A percentile compares a stretch with the other conserved stretches of the same genome.
These are phyloP conservation scores for Xyrichtys novacula DNA, from an alignment of 2,797 vertebrate genomes.

Conservation along the genomic window DNA sequence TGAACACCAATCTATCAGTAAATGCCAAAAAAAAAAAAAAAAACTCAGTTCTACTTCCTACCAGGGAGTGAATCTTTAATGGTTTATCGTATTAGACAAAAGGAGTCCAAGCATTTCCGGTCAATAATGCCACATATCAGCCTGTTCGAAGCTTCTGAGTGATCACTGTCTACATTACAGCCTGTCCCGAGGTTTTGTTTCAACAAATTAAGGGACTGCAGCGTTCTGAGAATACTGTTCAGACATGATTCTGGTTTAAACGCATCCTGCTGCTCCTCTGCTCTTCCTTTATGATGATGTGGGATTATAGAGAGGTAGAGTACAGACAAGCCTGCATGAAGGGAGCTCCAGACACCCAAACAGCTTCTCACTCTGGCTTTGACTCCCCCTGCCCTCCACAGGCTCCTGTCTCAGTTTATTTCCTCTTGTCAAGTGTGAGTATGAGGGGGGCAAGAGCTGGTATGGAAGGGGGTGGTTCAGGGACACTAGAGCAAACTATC, in stretches of 20 bases:
- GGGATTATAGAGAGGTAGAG: too few species aligned
- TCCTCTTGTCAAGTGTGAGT: too few species aligned
- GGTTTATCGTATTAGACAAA: conserved; percentile 7
- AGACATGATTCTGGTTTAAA: not conserved
- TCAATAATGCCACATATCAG: conserved; percentile 17
- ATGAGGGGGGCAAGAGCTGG: too few species aligned
- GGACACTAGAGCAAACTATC: too few species aligned
- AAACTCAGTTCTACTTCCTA: conserved; percentile 11
- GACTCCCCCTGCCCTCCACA: too few species aligned
- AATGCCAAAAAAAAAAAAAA: conserved; percentile 1
- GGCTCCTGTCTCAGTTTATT: too few species aligned
- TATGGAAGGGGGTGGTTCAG: too few species aligned
- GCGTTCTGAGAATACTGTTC: not conserved
- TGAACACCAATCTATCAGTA: conserved; percentile 20
- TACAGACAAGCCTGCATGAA: too few species aligned
- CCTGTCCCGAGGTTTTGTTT: not conserved
- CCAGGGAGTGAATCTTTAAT: not conserved
- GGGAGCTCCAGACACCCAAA: too few species aligned
- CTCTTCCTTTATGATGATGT: too few species aligned
- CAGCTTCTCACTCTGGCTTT: too few species aligned
- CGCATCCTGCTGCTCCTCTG: too few species aligned
- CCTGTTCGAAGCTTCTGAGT: conserved; percentile 12
- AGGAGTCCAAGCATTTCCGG: not conserved
- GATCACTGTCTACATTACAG: conserved; percentile 12
- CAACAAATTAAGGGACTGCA: conserved; percentile 9